Base-by-base conservation (phyloP, 2,113 vertebrate genomes). In the Sitta europaea region DNA sequence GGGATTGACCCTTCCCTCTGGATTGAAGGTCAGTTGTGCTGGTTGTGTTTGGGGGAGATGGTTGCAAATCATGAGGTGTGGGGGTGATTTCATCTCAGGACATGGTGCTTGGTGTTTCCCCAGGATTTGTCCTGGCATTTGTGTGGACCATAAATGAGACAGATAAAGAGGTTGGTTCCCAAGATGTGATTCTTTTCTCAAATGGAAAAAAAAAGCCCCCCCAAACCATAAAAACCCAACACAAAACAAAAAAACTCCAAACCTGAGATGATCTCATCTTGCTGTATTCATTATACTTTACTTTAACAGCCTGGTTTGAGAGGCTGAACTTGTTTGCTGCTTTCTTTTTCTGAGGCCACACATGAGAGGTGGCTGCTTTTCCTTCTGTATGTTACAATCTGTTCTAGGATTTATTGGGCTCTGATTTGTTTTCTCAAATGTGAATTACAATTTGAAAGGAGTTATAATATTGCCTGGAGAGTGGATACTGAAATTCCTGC, bases 91-190 rank as follows among this genome's bases (percentile, higher is more conserved):
- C 3, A 14, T 8, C 25, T 29, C 15, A 23, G 40, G 20, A 25
- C 0, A 0, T 2, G 16, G 21, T 47, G 38, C 47, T 36, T 14
- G 50, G 21, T 45, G 28, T 28, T 87, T 42, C 40, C n/a, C 2
- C 6, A 23, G 48, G 9, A 10, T 59, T 28, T 14, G 3, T 20
- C 12, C 58, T 45, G 58, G 13, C 0, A 1, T 40, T 36, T 17
- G 36, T 29, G 25, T 11, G 33, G 27, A 18, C 35, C 3, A 1
- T 3, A 24, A 31, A 3, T 5, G 33, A 22, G 57, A 18, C 11
- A 14, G 8, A 2, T 7, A 18, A 3, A 5, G 33, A 54, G 19
- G 16, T 1, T 78, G 25, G 9, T 12, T 71, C 23, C 18, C 18
- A 67, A 22, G 0, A 0, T 14, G 16, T 12, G 12, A 8, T 11